Evolutionary conservation across 2,797 vertebrate genomes (phyloP), one percentile per base, ranked within the genome.

Genomic region (Perodicticus potto): DNA sequence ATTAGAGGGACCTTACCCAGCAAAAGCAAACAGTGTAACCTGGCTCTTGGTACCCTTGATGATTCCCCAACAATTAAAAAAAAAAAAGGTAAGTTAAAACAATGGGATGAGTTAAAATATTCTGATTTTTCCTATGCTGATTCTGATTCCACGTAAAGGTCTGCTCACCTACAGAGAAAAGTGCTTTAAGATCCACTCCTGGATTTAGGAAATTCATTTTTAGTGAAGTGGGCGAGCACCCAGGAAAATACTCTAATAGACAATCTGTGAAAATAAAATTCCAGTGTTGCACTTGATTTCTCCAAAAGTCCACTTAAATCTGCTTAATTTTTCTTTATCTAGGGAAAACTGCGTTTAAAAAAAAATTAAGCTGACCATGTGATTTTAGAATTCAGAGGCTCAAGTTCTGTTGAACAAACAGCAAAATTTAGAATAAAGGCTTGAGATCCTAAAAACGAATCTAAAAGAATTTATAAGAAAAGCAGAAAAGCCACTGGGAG

Each of bases 201-300:
- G 16, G 74, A 77, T 87, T 82, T 37, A 95, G 73, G 93, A 89
- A 91, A 61, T 65, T 43, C 89, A 63, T 37, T 32, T 87, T 94
- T 59, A 73, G 81, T 82, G 69, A 86, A 82, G 69, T 40, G 40
- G 40, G 40, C 22, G 55, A 93, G 65, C 13, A 73, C 37, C 0
- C 72, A 85, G 8, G 23, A 63, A 94, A 82, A 82, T 49, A 93
- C 11, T 55, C 32, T 57, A 34, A 74, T 25, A 53, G 53, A 61
- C 37, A 73, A 78, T 49, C 45, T n/a, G 5, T 74, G 43, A 92
- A 83, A 93, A 91, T 84, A 84, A 73, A 80, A 80, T 34, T 34
- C 55, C 32, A 65, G 22, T 57, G 16, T 8, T 61, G 94, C 53
- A 49, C 37, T 2, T 34, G 22, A 89, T 89, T 81, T 85, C 57